These are phyloP conservation scores for Pachypanchax playfairii DNA, from an alignment of 2,113 vertebrate genomes.

Conservation along the genomic window DNA sequence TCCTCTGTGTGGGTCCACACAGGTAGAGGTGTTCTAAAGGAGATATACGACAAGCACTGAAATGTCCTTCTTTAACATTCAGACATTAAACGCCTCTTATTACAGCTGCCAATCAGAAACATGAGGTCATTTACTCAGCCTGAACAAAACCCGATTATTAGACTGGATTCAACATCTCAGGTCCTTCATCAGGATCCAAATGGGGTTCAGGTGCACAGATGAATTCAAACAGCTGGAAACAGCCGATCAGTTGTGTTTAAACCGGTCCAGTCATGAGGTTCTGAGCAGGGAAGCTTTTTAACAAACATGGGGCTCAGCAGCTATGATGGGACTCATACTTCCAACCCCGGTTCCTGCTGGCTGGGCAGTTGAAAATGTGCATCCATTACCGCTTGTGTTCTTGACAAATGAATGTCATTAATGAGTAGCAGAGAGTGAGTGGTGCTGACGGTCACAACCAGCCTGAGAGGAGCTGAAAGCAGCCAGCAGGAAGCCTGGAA, in stretches of 20 bases:
- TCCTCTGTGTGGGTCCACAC: too few species aligned
- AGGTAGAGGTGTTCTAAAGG: too few species aligned
- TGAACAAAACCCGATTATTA: too few species aligned
- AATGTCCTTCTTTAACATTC: too few species aligned
- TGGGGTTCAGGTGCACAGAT: constrained; percentile 18
- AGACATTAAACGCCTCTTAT: too few species aligned
- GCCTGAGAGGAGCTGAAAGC: constrained; percentile 6
- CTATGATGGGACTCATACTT: background rate
- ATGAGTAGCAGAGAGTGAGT: constrained; percentile 18
- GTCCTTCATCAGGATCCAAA: background rate
- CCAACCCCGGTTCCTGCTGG: background rate
- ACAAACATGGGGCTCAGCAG: background rate
- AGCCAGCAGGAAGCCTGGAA: background rate
- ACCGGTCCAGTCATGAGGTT: background rate
- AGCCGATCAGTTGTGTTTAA: constrained; percentile 2
- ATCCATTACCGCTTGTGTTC: constrained; percentile 19
- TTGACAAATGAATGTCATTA: constrained; percentile 31
- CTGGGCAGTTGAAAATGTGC: background rate
- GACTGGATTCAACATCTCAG: background rate
- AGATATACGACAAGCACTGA: too few species aligned
- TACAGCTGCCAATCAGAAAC: too few species aligned
- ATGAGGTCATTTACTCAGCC: too few species aligned
- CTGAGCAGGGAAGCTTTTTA: constrained; percentile 16
- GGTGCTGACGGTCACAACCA: constrained; percentile 21
- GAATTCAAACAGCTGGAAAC: background rate